These are phyloP conservation scores for Xyrauchen texanus DNA, from an alignment of 2,113 vertebrate genomes.

Conservation along the genomic window DNA sequence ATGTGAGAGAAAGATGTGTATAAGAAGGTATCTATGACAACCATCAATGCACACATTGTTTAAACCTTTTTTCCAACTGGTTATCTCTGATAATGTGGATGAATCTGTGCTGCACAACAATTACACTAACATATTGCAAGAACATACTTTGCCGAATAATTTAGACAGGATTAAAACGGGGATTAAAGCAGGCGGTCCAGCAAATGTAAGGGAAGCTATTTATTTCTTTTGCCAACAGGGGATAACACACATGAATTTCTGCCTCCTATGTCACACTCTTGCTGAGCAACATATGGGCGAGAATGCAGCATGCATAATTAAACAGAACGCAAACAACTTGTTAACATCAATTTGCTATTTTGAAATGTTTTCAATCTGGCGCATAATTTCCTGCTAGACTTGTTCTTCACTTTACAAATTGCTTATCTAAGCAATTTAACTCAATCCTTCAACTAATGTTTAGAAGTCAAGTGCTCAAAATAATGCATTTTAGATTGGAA, in stretches of 20 bases:
- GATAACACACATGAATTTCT: conserved; percentile 25
- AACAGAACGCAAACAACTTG: conserved; percentile 21
- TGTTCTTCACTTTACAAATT: not conserved
- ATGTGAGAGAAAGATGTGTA: not conserved
- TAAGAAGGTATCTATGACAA: not conserved
- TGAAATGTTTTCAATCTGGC: not conserved
- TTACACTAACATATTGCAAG: conserved; percentile 16
- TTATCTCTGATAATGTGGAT: not conserved
- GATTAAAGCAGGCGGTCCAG: conserved; percentile 26
- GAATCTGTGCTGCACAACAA: not conserved
- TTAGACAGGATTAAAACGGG: conserved; percentile 18
- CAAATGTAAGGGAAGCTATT: not conserved
- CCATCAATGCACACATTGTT: not conserved
- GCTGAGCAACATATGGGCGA: conserved; percentile 43
- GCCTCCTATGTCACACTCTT: conserved; percentile 7
- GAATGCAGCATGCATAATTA: conserved; percentile 52
- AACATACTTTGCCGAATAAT: conserved; percentile 4
- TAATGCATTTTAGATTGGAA: too few relatives aligned
- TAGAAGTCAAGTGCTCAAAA: too few relatives aligned
- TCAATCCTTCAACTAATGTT: too few relatives aligned
- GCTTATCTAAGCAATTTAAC: not conserved
- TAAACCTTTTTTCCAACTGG: not conserved
- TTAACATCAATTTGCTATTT: not conserved
- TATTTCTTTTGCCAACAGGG: conserved; percentile 11
- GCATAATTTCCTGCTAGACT: not conserved